Base-by-base conservation (phyloP, 2,888 invertebrate species). In the Himalopsyche japonica region DNA sequence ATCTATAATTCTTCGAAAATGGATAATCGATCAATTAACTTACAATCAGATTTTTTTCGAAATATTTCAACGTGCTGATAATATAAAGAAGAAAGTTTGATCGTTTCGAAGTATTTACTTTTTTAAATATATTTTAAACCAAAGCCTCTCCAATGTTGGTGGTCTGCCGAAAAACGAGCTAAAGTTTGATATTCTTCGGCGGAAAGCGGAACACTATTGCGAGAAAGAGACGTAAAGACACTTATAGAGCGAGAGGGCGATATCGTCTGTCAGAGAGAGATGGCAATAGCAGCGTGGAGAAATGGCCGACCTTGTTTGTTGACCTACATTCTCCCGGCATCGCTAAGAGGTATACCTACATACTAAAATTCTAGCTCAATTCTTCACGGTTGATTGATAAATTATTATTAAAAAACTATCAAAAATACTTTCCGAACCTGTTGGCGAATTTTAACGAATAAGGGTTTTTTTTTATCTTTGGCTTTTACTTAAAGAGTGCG, bases 291-390 rank as follows among this genome's bases (percentile, higher is more conserved):
- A 77, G 82, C 80, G 80, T 77, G 90, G 91, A 91, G 91, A 91
- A 91, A 91, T 91, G 91, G 89, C 89, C 90, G 91, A 89, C 91
- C 91, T 91, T 91, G 91, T 91, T 91, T 90, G 90, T 90, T 91
- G 91, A 91, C 91, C 91, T 90, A 91, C 90, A 91, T 91, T 90
- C 89, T 89, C 88, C 88, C 89, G 57, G 24, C 57, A 57, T 57
- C 57, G 24, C 57, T 57, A 57, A 57, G 57, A 57, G n/a, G n/a
- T 57, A 10, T 57, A 57, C 57, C 57, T 57, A 57, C 57, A 57
- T 57, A 57, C 57, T 57, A 57, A 57, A 57, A 57, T 57, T 57
- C 57, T 57, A 57, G 57, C 24, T 57, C 10, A 24, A 20, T 20
- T 43, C 43, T 3, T 24, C 0, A 57, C n/a, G 57, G 57, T 5